Conservation (phyloP, 2,113 vertebrate species). For the Chlorodrepanis virens region DNA sequence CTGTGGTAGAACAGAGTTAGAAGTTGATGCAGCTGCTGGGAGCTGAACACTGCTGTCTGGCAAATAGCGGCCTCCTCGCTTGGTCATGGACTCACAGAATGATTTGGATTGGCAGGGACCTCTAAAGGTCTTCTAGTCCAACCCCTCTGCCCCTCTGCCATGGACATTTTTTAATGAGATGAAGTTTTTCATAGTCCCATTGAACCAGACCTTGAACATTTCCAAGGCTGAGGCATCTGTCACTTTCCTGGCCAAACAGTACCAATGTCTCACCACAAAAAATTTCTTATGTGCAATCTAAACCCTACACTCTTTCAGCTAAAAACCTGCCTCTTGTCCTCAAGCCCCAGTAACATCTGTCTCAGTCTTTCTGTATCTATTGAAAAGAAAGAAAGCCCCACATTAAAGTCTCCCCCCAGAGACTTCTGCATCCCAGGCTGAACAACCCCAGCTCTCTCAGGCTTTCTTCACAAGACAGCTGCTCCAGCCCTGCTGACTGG, state of each 20-base stretch:
- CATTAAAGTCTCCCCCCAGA: fast-evolving
- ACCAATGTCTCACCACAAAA: not conserved
- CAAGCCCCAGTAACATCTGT: not conserved
- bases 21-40: not conserved
- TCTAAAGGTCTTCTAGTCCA: not conserved
- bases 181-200: not conserved
- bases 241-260: not conserved
- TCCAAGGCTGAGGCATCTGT: not conserved
- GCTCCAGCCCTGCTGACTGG: not conserved
- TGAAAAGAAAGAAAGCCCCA: not conserved
- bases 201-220: not conserved
- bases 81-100: fast-evolving
- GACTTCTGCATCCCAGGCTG: not conserved
- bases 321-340: not conserved
- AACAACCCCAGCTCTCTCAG: not conserved
- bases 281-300: not conserved
- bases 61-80: not conserved
- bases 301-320: not conserved
- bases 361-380: not conserved
- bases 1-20: not conserved
- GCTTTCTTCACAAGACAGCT: not conserved
- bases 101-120: not conserved
- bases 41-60: not conserved
- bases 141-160: not conserved
- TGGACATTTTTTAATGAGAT: not conserved